Evolutionary conservation across 2,888 invertebrate genomes (phyloP), one percentile per base, ranked within the genome.

Genomic region (Euzophera pinguis): DNA sequence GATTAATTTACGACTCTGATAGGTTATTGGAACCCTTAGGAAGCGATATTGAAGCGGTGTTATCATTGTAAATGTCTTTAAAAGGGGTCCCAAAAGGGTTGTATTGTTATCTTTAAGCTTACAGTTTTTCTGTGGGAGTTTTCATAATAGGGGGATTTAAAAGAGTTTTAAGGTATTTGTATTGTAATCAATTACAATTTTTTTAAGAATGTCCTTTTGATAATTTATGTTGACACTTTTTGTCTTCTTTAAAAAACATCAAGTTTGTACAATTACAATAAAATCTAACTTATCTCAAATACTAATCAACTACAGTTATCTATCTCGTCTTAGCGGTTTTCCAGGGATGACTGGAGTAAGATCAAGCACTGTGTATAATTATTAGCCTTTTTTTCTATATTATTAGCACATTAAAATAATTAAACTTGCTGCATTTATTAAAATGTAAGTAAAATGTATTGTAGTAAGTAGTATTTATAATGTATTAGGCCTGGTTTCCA

Each of bases 1-100:
- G 69, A 68, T 39, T 68, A 75, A 75, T 78, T 76, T 72, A 75
- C 62, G 66, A 58, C 55, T 58, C 57, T 62, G 67, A 73, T 76
- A 71, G 65, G 57, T 63, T 62, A 67, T 64, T 53, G 60, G 60
- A 58, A 67, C 69, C 69, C 67, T 55, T 52, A 39, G 39, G 38
- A 39, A 48, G 39, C 29, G 39, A 38, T 50, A 38, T 13, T 39
- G 29, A 27, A 48, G 63, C 55, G 58, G 13, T 17, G 32, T 29
- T 9, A 12, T 37, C 45, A 51, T 47, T 53, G 39, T 53, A 14
- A 34, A 39, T 37, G 39, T 48, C 47, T n/a, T n/a, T 50, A 43
- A 43, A 3, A 34, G 32, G 16, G 45, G 45, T 32, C 14, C 14
- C 3, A 17, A 47, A 52, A 52, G 51, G 54, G 52, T 50, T 45